Evolutionary conservation across 2,888 invertebrate species (phyloP).

Genomic region (Lithophane socia): DNA sequence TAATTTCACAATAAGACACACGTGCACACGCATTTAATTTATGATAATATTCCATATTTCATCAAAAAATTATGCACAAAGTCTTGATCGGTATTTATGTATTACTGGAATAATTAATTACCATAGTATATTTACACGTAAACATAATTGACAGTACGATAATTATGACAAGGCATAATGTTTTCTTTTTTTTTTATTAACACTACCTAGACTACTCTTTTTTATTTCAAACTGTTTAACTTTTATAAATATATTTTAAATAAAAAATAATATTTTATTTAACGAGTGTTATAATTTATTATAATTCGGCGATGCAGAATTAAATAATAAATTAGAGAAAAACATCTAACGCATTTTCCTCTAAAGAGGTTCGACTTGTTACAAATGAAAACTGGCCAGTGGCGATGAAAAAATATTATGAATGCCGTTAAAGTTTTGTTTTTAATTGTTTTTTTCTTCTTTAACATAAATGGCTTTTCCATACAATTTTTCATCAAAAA

Average conservation of each 20-base stretch:
- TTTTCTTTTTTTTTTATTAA: background rate
- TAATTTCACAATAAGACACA: background rate
- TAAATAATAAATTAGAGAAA: background rate
- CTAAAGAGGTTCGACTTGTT: background rate
- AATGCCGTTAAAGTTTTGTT: constrained; percentile 8
- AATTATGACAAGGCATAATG: background rate
- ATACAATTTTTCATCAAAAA: background rate
- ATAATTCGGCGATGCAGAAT: too few relatives aligned
- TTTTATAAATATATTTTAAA: background rate
- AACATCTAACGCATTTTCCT: background rate
- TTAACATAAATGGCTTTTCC: background rate
- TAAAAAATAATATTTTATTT: too few relatives aligned
- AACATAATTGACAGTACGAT: background rate
- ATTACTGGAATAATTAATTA: background rate
- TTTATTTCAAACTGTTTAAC: background rate
- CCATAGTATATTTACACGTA: too few relatives aligned
- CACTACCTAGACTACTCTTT: background rate
- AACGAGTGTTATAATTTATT: too few relatives aligned
- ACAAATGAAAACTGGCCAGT: background rate
- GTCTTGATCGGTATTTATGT: background rate
- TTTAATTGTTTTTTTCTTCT: constrained; percentile 5
- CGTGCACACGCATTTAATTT: background rate
- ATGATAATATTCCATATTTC: background rate
- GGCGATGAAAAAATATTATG: background rate
- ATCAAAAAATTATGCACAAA: background rate